Base-by-base conservation (phyloP, 2,888 invertebrate genomes). In the Tipula unca region DNA sequence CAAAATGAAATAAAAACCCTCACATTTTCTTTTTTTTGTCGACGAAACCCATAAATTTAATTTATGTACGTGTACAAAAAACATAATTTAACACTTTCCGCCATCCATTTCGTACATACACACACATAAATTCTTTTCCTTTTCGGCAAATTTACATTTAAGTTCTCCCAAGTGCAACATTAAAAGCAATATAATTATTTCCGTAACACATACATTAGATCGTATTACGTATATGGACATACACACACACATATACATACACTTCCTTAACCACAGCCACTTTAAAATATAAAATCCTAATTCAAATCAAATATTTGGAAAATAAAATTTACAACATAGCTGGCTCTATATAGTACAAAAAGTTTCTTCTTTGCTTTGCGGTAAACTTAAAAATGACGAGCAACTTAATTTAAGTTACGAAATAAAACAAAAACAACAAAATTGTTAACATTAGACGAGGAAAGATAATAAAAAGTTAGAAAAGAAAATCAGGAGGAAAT, bases 41-140 rank as follows among this genome's bases (percentile, higher is more conserved):
- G 69, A 69, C 69, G 69, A 69, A 69, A 69, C 25, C 69, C 69
- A 69, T 69, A 69, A 69, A 69, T 69, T 69, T 69, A 69, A 69
- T 69, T 69, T 69, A 69, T 25, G 69, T 69, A 69, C 69, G 69
- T 69, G 69, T 69, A 10, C 69, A 69, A 69, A 25, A 69, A 17
- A 69, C 69, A 69, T 69, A 69, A 69, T 69, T 69, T 69, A 69
- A 69, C 69, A 69, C 69, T 69, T 69, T 69, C 69, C 69, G 10
- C 69, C 20, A 69, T 69, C 69, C 10, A 48, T 25, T 10, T 25
- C 69, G 25, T 69, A 69, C 25, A 69, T 69, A 25, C 10, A 69
- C 17, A 17, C 4, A 48, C 14, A 48, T 8, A 69, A 25, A 25
- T 69, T 69, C 25, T 69, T 69, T 69, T 69, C 69, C 69, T 13